Evolutionary conservation across 2,797 vertebrate species (phyloP), one percentile per base, ranked within the genome.

Genomic region (Stomatorhinus walkeri): DNA sequence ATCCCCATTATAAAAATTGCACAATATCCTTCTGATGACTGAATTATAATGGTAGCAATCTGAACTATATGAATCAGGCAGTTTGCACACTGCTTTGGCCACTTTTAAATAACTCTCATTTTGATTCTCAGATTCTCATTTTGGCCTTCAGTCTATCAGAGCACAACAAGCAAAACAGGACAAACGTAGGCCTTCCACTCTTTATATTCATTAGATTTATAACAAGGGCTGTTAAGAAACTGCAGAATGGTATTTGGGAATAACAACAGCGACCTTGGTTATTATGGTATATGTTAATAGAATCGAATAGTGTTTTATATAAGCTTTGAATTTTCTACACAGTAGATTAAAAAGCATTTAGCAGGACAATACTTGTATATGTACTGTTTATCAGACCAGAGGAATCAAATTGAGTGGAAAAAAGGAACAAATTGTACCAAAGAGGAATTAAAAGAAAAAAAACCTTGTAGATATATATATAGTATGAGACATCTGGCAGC

Each of bases 381-480:
- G 76, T 46, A 81, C 76, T 46, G 36, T 79, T 79, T 19, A 81
- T 40, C 76, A 81, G 72, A 43, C 36, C 16, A n/a, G 76, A 81
- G 76, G 76, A 87, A 54, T 40, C 19, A 59, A 28, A 36, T 32
- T 28, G 32, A 36, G 49, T 3, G 10, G 51, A 86, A 86, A 51
- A 52, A 19, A 51, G n/a, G 48, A 85, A 81, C 76, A 46, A 84
- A 87, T 43, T 87, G 24, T 88, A 48, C 51, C 49, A 61, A 87
- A 24, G 54, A 12, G 48, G n/a, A 46, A 84, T 84, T 0, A 7
- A 56, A 56, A 51, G 10, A 46, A 40, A 32, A 86, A 85, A 36
- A 22, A 36, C 6, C 54, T 36, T 22, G 22, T 48, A 36, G 16
- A 16, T 61, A 22, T 51, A 85, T 54, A 85, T 54, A n/a, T 48